A percentile compares a stretch with the other conserved stretches of the same genome.
Conservation (phyloP, 2,888 invertebrate genomes). For the Clanis bilineata region DNA sequence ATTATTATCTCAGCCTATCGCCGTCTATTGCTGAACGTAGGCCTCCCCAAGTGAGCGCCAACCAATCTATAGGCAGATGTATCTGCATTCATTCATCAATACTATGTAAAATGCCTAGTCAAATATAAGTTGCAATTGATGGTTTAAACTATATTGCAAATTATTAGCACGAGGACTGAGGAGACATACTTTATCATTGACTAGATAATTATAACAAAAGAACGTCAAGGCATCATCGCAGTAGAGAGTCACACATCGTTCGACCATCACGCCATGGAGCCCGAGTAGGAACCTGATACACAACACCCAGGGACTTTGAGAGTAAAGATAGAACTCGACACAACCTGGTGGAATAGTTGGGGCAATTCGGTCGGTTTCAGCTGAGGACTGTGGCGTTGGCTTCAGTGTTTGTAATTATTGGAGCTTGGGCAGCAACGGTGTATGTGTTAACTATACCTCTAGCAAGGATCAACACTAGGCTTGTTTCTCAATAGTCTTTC, state of each 20-base stretch:
- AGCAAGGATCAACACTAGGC: conserved; percentile 33
- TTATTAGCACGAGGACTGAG: not conserved
- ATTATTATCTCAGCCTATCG: too few relatives aligned
- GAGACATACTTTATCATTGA: not conserved
- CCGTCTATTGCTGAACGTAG: too few relatives aligned
- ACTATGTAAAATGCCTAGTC: too few relatives aligned
- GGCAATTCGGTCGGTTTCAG: conserved; percentile 47
- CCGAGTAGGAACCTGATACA: not conserved
- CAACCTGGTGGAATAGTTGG: conserved; percentile 40
- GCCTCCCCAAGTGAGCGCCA: too few relatives aligned
- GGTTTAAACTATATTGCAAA: conserved; percentile 2
- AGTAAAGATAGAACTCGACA: conserved; percentile 40
- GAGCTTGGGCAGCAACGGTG: conserved; percentile 34
- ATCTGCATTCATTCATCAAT: too few relatives aligned
- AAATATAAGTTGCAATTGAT: too few relatives aligned
- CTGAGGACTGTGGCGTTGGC: conserved; percentile 30
- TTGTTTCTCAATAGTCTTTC: not conserved
- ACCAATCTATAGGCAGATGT: too few relatives aligned
- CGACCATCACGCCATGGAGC: not conserved
- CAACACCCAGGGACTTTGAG: not conserved
- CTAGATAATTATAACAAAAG: not conserved
- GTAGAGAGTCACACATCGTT: not conserved
- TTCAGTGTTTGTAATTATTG: conserved; percentile 32
- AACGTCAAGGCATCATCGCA: not conserved
- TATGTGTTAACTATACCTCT: conserved; percentile 48